Evolutionary conservation across 2,797 vertebrate genomes (phyloP), one percentile per base, ranked within the genome.

Genomic region (Cryptoblepharus egeriae): DNA sequence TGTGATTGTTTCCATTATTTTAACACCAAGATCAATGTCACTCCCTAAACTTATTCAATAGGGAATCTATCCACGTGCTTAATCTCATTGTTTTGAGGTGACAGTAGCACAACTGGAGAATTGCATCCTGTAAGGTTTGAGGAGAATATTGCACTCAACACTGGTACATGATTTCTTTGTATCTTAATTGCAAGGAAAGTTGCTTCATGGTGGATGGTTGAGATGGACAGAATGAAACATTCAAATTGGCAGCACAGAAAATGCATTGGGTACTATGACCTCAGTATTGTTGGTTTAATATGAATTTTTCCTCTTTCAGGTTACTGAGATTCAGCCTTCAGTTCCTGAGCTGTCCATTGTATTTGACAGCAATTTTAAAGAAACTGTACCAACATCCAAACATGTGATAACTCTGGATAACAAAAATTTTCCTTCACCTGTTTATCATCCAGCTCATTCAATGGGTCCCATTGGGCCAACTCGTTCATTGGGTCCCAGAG

Each of bases 271-370:
- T 22, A 61, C 77, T 6, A 49, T 15, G 8, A 20, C 55, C 71
- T 3, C 2, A 42, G 26, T 2, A 8, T 32, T 42, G 39, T 42
- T 4, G 4, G 9, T 42, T 76, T 69, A 77, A 57, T 57, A 84
- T 49, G 80, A 68, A 88, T n/a, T 87, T n/a, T 78, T 32, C 16
- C 79, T 12, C 3, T n/a, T 93, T 70, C 91, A 99, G 98, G 86
- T 95, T 73, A 95, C 94, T 45, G 95, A 91, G 77, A 94, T 99
- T 84, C 97, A 97, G 77, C 99, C 98, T 20, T 97, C 96, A 1
- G 98, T 99, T 81, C 99, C 99, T 2, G 99, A 99, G 85, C 96
- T 99, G 39, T 99, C 99, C 0, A 93, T 99, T 89, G 95, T 99
- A 83, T 95, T 98, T 68, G 97, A 99, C 85, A 91, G 95, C 84